phyloP scores from a whole-genome alignment of 2,888 invertebrate genomes.

The Anthophora plumipes region DNA sequence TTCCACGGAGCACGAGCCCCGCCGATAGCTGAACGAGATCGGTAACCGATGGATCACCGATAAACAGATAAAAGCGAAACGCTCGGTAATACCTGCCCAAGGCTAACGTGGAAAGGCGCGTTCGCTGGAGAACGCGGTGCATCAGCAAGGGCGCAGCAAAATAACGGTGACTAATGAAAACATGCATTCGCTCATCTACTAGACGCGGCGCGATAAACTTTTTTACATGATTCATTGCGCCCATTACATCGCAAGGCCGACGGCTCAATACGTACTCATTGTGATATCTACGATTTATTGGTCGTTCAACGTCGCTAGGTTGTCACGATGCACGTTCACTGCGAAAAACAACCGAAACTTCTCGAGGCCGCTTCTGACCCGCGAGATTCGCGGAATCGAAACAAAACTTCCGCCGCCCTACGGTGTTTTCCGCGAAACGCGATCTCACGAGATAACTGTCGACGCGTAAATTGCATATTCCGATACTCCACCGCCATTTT shows the following conservation, averaged over 20 bases:
- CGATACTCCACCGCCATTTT: background rate
- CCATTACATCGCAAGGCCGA: conserved; percentile 68
- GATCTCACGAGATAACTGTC: background rate
- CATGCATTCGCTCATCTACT: conserved; percentile 70
- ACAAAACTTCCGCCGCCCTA: conserved; percentile 44
- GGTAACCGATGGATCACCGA: conserved; percentile 59
- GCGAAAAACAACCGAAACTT: conserved; percentile 32
- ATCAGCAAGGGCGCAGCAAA: conserved; percentile 58
- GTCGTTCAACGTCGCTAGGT: conserved; percentile 52
- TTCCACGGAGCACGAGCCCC: background rate
- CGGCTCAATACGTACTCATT: conserved; percentile 72
- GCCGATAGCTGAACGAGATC: conserved; percentile 34
- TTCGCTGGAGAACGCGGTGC: conserved; percentile 40
- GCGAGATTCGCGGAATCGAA: conserved; percentile 3
- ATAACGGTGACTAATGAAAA: conserved; percentile 74
- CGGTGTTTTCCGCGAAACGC: conserved; percentile 33
- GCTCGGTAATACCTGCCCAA: conserved; percentile 45
- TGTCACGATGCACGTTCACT: conserved; percentile 9
- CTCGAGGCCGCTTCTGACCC: conserved; percentile 56
- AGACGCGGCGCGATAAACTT: conserved; percentile 66
- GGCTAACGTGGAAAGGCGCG: conserved; percentile 33
- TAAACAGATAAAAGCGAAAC: conserved; percentile 62
- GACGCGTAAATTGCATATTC: background rate
- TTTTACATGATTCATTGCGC: conserved; percentile 73
- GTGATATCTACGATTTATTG: conserved; percentile 73